Conservation (phyloP, 1,140 invertebrate genomes). For the Aplysia californica region DNA sequence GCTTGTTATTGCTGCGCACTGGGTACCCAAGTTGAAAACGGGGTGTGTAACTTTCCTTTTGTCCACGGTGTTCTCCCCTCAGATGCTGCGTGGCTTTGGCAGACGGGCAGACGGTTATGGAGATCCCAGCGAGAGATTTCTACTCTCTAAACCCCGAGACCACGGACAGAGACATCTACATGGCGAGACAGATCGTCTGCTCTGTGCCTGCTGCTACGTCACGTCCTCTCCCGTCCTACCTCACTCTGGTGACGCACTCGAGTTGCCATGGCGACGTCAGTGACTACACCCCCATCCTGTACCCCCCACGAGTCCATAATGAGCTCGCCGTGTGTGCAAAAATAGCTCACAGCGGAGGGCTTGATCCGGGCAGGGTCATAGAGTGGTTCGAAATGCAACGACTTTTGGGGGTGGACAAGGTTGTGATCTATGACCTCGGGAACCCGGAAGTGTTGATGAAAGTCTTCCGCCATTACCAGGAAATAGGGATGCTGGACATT, state of each 20-base stretch:
- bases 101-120: too few relatives aligned
- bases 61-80: not conserved
- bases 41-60: too few relatives aligned
- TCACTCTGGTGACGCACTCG: not conserved
- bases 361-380: constrained; percentile 21
- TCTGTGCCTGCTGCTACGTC: not conserved
- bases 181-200: not conserved
- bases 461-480: constrained; percentile 26
- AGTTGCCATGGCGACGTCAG: not conserved
- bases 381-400: constrained; percentile 37
- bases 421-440: constrained; percentile 22
- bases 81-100: not conserved
- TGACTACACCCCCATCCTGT: not conserved
- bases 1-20: too few relatives aligned
- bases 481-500: constrained; percentile 20
- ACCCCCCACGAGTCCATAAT: not conserved
- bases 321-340: constrained; percentile 9
- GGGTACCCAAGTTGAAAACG: too few relatives aligned
- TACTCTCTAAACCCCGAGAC: not conserved
- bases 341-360: not conserved
- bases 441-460: constrained; percentile 9
- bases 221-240: not conserved
- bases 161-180: not conserved
- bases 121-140: not conserved
- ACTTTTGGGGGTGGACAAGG: constrained; percentile 29